Conservation (phyloP, 2,888 invertebrate genomes). For the Diaprepes abbreviatus region DNA sequence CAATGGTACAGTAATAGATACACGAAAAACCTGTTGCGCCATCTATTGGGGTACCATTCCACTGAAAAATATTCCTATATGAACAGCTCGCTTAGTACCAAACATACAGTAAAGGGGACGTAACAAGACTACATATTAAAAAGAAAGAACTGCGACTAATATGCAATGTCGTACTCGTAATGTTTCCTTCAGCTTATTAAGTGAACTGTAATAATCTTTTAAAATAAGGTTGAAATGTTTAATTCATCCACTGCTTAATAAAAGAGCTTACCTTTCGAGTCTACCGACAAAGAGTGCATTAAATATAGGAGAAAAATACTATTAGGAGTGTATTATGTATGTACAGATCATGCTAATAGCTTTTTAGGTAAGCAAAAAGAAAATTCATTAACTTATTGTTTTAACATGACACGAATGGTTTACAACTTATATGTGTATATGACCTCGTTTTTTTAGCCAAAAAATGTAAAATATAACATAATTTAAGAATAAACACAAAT, state of each 20-base stretch:
- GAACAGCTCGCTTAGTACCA: background rate
- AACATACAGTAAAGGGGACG: background rate
- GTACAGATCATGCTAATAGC: constrained; percentile 7
- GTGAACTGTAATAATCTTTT: too few relatives aligned
- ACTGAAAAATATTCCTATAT: background rate
- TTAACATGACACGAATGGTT: too few relatives aligned
- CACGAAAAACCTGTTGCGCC: constrained; percentile 14
- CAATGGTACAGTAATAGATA: background rate
- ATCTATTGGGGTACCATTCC: constrained; percentile 11
- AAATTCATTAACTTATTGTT: too few relatives aligned
- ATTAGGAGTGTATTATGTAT: constrained; percentile 30
- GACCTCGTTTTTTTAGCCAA: too few relatives aligned
- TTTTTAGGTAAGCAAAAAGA: too few relatives aligned
- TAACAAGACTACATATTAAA: background rate
- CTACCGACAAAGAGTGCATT: constrained; percentile 43
- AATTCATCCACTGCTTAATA: background rate
- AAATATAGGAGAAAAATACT: constrained; percentile 42
- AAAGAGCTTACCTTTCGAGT: constrained; percentile 42
- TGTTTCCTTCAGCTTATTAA: too few relatives aligned
- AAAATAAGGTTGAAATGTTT: background rate
- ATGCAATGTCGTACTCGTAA: too few relatives aligned
- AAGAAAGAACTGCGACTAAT: too few relatives aligned
- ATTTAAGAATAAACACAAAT: too few relatives aligned
- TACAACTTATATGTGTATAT: too few relatives aligned
- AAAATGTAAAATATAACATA: too few relatives aligned